Conservation (phyloP, 37 sponge, comb jelly and placozoan species). For the Axinella damicornis region DNA sequence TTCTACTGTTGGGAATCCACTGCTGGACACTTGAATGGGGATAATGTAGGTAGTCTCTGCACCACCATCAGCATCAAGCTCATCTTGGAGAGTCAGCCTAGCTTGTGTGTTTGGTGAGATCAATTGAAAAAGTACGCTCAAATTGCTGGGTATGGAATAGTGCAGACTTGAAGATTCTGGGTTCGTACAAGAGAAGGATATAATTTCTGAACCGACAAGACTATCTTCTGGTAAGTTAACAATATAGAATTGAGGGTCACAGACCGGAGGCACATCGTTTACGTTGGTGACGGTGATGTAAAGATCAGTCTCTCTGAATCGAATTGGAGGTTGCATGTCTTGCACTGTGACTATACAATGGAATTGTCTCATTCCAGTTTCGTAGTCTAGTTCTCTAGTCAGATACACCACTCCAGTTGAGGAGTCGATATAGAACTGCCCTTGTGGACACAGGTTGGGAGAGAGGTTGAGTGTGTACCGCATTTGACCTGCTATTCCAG, state of each 20-base stretch:
- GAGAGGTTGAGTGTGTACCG: neutral
- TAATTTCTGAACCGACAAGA: neutral
- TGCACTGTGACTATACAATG: neutral
- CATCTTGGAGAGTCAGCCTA: neutral
- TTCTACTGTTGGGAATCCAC: neutral
- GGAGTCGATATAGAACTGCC: neutral
- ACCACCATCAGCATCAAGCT: neutral
- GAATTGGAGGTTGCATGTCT: neutral
- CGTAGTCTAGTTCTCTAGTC: neutral
- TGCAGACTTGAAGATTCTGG: neutral
- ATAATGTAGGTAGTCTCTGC: neutral
- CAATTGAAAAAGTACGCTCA: neutral
- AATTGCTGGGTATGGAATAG: neutral
- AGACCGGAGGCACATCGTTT: neutral
- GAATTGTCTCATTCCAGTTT: neutral
- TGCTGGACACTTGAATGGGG: neutral
- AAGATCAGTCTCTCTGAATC: neutral
- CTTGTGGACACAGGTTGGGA: neutral
- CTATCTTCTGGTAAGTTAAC: neutral
- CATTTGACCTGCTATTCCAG: neutral
- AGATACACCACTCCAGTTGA: neutral
- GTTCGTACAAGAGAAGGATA: neutral
- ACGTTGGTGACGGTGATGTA: neutral
- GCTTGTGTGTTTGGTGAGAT: neutral
- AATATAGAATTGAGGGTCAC: neutral